Evolutionary conservation across 2,797 vertebrate genomes (phyloP).

Genomic region (Girardinus metallicus): DNA sequence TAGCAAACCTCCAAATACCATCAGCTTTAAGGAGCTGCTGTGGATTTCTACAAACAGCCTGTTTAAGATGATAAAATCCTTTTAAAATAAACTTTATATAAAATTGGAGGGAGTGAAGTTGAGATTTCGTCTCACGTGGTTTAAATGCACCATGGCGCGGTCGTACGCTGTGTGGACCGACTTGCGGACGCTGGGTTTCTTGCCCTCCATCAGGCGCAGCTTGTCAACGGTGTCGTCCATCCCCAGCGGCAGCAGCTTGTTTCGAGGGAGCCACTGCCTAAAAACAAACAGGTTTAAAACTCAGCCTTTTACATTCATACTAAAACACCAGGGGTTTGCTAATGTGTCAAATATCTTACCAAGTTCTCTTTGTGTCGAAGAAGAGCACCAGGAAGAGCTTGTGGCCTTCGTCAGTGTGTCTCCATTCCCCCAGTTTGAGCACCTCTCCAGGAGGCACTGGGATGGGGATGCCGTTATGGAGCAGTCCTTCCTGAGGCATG

Average conservation of each 20-base stretch:
- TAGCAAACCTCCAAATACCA: conserved; percentile 31
- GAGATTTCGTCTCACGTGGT: conserved; percentile 89
- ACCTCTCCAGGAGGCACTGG: conserved; percentile 96
- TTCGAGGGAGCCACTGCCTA: conserved; percentile 97
- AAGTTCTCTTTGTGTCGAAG: conserved; percentile 99
- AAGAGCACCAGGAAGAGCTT: conserved; percentile 98
- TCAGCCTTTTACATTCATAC: conserved; percentile 8
- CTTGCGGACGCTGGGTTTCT: conserved; percentile 96
- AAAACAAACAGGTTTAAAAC: conserved; percentile 22
- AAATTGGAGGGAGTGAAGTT: conserved; percentile 90
- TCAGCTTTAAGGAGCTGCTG: conserved; percentile 31
- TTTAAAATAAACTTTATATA: conserved; percentile 78
- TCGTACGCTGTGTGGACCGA: conserved; percentile 97
- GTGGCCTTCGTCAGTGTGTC: conserved; percentile 87
- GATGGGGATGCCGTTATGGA: conserved; percentile 97
- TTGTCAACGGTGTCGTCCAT: conserved; percentile 96
- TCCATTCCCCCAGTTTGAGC: conserved; percentile 91
- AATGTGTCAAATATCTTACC: conserved; percentile 81
- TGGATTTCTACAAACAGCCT: conserved; percentile 38
- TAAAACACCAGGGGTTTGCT: not conserved
- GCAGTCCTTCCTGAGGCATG: conserved; percentile 96
- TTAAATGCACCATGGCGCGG: conserved; percentile 94
- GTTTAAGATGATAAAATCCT: conserved; percentile 51
- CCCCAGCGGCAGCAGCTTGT: conserved; percentile 92
- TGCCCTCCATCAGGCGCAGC: conserved; percentile 94